Conservation (phyloP, 2,797 vertebrate species). For the Bryconaethiops microstoma region DNA sequence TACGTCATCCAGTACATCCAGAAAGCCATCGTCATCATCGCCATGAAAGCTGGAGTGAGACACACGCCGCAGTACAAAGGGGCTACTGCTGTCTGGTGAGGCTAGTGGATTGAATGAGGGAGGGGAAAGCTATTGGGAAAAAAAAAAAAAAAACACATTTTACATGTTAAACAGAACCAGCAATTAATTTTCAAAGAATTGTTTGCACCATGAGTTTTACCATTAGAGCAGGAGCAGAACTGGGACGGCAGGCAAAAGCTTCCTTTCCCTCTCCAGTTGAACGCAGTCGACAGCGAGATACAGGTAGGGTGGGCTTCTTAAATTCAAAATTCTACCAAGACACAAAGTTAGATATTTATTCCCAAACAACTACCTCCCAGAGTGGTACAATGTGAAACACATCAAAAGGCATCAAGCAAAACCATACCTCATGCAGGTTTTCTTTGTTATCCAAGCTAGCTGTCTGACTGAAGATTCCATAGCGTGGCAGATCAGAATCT, state of each 20-base stretch:
- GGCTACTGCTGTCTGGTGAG: conserved; percentile 68
- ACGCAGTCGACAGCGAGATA: conserved; percentile 69
- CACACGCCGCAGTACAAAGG: conserved; percentile 74
- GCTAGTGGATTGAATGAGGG: conserved; percentile 63
- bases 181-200: neutral
- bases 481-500: conserved; percentile 66
- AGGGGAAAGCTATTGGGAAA: conserved; percentile 64
- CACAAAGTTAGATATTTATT: neutral
- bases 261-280: conserved; percentile 68
- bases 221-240: conserved; percentile 83
- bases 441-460: conserved; percentile 80
- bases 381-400: neutral
- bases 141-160: neutral
- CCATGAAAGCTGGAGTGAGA: conserved; percentile 70
- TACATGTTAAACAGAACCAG: neutral
- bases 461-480: conserved; percentile 70
- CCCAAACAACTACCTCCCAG: neutral
- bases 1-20: conserved; percentile 84
- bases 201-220: conserved; percentile 61
- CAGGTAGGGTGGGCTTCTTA: conserved; percentile 82
- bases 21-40: conserved; percentile 86
- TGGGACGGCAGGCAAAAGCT: conserved; percentile 76
- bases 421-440: conserved; percentile 80
- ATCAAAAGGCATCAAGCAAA: neutral
- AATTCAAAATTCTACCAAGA: conserved; percentile 81